These are phyloP conservation scores for Scaptomyza hsui DNA, from an alignment of 1,140 invertebrate species.

Conservation along the genomic window DNA sequence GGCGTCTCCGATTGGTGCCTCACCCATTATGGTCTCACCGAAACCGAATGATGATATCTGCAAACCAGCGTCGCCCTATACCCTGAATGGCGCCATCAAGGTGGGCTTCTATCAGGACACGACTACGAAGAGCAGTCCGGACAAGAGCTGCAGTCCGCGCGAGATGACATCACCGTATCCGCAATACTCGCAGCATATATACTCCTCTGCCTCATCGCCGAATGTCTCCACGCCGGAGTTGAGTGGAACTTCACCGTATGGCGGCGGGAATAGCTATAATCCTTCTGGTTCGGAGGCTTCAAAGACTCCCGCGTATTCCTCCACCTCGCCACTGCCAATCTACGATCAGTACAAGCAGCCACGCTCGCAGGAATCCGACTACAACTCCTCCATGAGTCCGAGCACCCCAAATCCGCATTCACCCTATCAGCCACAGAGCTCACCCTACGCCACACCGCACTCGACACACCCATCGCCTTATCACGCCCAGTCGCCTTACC, in stretches of 20 bases:
- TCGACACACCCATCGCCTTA: slow-evolving; percentile 80
- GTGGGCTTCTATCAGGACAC: slow-evolving; percentile 92
- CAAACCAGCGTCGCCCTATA: slow-evolving; percentile 87
- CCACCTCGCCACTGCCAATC: slow-evolving; percentile 81
- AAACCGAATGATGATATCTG: slow-evolving; percentile 85
- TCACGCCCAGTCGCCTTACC: slow-evolving; percentile 84
- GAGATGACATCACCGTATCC: slow-evolving; percentile 87
- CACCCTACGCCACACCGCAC: slow-evolving; percentile 84
- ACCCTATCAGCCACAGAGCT: slow-evolving; percentile 83
- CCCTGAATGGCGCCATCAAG: slow-evolving; percentile 89
- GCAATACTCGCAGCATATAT: slow-evolving; percentile 87
- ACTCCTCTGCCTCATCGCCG: slow-evolving; percentile 85
- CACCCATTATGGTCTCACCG: slow-evolving; percentile 86
- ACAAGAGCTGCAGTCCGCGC: slow-evolving; percentile 88
- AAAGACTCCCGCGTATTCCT: slow-evolving; percentile 79
- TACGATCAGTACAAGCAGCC: slow-evolving; percentile 85
- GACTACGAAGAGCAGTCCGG: slow-evolving; percentile 89
- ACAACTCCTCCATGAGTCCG: slow-evolving; percentile 84
- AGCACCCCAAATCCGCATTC: slow-evolving; percentile 83
- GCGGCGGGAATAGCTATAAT: slow-evolving; percentile 75
- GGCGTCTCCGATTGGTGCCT: slow-evolving; percentile 86
- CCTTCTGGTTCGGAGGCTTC: slow-evolving; percentile 77
- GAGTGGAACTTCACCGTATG: slow-evolving; percentile 78
- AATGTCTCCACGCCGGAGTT: slow-evolving; percentile 81
- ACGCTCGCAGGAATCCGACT: slow-evolving; percentile 80